Conservation (phyloP, 2,797 vertebrate species). For the Siniperca scherzeri region DNA sequence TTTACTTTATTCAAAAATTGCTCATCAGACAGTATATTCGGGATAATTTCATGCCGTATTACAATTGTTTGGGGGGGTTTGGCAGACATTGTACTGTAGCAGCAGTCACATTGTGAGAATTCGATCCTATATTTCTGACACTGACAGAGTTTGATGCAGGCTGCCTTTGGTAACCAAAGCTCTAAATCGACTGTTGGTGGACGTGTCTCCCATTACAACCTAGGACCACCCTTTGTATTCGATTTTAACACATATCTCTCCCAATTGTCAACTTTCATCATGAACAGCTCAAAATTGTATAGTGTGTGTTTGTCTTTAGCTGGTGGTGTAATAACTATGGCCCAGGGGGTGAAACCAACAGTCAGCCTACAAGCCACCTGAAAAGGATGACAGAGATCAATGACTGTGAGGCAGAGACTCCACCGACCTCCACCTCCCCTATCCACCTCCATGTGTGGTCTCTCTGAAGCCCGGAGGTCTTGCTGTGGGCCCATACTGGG, state of each 20-base stretch:
- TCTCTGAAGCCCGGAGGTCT: conserved; percentile 52
- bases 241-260: background rate
- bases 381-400: conserved; percentile 53
- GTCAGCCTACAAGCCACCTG: background rate
- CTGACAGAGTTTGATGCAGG: background rate
- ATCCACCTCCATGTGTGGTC: conserved; percentile 72
- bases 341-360: background rate
- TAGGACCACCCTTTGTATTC: background rate
- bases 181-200: background rate
- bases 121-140: background rate
- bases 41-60: no score
- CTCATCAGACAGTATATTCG: no score
- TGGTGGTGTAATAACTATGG: conserved; percentile 2
- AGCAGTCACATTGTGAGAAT: no score
- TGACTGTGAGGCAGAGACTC: conserved; percentile 28
- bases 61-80: background rate
- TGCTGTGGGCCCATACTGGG: conserved; percentile 52
- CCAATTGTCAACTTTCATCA: background rate
- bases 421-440: conserved; percentile 14
- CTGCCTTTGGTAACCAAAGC: background rate
- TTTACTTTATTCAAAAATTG: background rate
- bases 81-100: background rate
- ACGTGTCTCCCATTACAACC: background rate
- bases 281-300: background rate
- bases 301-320: background rate